These are phyloP conservation scores for Drepana falcataria DNA, from an alignment of 2,888 invertebrate genomes.

Conservation along the genomic window DNA sequence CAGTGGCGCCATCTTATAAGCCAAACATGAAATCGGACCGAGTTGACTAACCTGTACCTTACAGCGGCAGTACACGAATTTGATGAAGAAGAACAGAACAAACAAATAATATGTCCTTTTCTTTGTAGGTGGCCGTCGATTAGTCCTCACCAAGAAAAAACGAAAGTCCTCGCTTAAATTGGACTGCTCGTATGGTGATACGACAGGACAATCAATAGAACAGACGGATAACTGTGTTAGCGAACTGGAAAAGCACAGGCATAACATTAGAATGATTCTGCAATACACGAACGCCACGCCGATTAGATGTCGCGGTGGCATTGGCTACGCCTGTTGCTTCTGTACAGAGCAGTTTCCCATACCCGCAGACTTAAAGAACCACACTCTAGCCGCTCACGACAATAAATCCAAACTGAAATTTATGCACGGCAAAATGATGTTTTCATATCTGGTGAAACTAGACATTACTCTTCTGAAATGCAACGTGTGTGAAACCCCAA, in stretches of 20 bases:
- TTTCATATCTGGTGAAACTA: conserved; percentile 36
- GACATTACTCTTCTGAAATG: conserved; percentile 44
- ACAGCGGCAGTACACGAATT: neutral
- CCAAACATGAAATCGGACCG: no score
- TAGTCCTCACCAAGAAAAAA: neutral
- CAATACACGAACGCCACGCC: conserved; percentile 51
- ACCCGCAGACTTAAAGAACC: conserved; percentile 41
- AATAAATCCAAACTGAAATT: conserved; percentile 26
- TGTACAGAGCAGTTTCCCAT: conserved; percentile 32
- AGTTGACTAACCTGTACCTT: no score
- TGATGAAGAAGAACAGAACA: neutral
- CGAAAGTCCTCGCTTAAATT: neutral
- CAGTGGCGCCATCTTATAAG: no score
- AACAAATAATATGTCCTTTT: conserved; percentile 17
- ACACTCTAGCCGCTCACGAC: conserved; percentile 34
- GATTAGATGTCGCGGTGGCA: conserved; percentile 32
- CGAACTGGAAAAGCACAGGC: conserved; percentile 31
- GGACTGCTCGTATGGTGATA: neutral
- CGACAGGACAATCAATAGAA: neutral
- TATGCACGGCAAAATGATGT: conserved; percentile 24
- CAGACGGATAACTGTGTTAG: neutral
- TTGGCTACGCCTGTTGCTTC: conserved; percentile 44
- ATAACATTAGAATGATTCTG: conserved; percentile 39
- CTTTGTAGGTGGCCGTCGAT: conserved; percentile 20
- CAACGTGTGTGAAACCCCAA: conserved; percentile 18